phyloP scores from a whole-genome alignment of 2,888 invertebrate species.

The Amphipyra tragopoginis region DNA sequence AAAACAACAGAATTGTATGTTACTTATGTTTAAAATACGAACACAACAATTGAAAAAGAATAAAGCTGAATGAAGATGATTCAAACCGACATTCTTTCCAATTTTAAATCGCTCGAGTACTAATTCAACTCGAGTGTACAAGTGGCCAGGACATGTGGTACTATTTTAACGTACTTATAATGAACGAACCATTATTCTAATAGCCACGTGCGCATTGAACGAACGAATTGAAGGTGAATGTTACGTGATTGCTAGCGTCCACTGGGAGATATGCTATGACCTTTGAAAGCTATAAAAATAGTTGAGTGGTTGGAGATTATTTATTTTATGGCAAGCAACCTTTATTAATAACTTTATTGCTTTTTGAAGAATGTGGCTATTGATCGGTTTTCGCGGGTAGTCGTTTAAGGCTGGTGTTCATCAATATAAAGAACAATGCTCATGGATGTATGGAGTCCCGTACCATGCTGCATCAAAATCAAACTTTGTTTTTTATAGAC shows the following conservation, averaged over 20 bases:
- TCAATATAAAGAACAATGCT: too few relatives aligned
- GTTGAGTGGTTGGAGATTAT: conserved; percentile 1
- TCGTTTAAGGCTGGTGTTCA: too few relatives aligned
- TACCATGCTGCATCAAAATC: too few relatives aligned
- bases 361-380: too few relatives aligned
- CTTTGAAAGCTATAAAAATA: conserved; percentile 6
- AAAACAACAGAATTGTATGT: too few relatives aligned
- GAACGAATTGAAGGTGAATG: conserved; percentile 38
- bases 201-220: conserved; percentile 20
- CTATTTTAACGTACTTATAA: conserved; percentile 13
- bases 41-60: too few relatives aligned
- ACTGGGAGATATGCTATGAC: conserved; percentile 7
- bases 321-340: too few relatives aligned
- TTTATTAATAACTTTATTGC: too few relatives aligned
- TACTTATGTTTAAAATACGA: too few relatives aligned
- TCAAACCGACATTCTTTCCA: conserved; percentile 29
- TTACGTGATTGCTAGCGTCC: conserved; percentile 4
- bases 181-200: conserved; percentile 41
- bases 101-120: conserved; percentile 10
- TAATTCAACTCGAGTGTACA: conserved; percentile 17
- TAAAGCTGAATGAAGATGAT: conserved; percentile 8
- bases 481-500: too few relatives aligned
- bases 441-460: too few relatives aligned
- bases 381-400: too few relatives aligned
- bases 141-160: conserved; percentile 29